Evolutionary conservation across 2,797 vertebrate species (phyloP), one percentile per base, ranked within the genome.

Genomic region (Danio albolineatus): DNA sequence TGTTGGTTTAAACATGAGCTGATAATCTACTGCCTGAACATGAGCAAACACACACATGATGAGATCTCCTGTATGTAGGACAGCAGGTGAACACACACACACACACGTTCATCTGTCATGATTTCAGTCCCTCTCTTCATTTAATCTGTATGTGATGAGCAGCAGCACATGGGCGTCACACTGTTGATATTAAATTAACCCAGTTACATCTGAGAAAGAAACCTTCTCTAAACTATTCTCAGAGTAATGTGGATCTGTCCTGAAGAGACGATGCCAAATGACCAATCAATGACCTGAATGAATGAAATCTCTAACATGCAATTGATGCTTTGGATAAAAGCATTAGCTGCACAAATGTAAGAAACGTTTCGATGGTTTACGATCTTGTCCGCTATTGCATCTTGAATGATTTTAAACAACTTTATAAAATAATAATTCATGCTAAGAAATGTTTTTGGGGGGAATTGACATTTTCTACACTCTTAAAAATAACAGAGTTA

Each of bases 31-130:
- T 51, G 14, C 10, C 48, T 51, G 17, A 41, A 17, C 38, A 7
- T 8, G 1, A 43, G 38, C 10, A 54, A n/a, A 19, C 14, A 19
- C 28, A 54, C 19, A 21, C 39, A 66, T 12, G 53, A 77, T 76
- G 38, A 38, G 69, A 71, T 43, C 73, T 60, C 81, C 49, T 78
- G 0, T 10, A 13, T 19, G 41, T 81, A 79, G 73, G 79, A 39
- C 60, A 65, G 60, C 48, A 75, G 74, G 51, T 36, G 51, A 56
- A 73, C 59, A 75, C 61, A 84, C 64, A 60, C 72, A 65, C 62
- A 88, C 43, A 79, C 75, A 72, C 14, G 36, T 36, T 36, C 53
- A 77, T 86, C 67, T 51, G 81, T 86, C 79, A 85, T 79, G 70
- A 53, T 82, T 75, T 85, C 84, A 79, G 79, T 79, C 59, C 60